phyloP scores from a whole-genome alignment of 2,113 vertebrate genomes.

The Pluvianellus socialis region DNA sequence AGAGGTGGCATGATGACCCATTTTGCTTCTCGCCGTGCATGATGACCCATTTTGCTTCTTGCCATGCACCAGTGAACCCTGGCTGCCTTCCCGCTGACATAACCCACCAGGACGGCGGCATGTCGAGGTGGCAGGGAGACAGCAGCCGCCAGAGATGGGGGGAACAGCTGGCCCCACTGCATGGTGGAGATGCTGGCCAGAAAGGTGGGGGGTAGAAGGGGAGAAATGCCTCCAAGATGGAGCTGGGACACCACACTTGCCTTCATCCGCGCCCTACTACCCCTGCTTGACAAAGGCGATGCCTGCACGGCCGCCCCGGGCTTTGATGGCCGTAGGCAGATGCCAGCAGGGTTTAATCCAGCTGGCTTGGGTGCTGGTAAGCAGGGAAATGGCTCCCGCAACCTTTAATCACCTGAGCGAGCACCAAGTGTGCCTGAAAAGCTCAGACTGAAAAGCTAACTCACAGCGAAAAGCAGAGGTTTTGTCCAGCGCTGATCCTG shows the following conservation, averaged over 20 bases:
- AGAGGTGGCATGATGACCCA: not conserved
- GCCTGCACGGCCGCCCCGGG: not conserved
- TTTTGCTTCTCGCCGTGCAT: not conserved
- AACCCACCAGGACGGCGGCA: accelerated
- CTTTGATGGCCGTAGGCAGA: not conserved
- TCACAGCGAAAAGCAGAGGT: not conserved
- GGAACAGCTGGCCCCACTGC: not conserved
- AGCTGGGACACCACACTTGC: not conserved
- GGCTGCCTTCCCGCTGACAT: not conserved
- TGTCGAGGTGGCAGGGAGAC: not conserved
- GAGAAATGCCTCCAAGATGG: not conserved
- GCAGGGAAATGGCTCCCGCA: not conserved
- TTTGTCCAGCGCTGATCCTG: not conserved
- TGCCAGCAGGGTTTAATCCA: not conserved
- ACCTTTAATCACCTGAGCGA: not conserved
- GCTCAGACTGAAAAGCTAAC: not conserved
- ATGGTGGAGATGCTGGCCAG: not conserved
- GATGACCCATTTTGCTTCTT: not conserved
- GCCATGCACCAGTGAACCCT: not conserved
- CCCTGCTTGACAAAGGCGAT: not conserved
- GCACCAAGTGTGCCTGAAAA: not conserved
- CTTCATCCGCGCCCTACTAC: not conserved
- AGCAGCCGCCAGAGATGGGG: not conserved
- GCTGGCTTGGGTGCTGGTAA: not conserved
- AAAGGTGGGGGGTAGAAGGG: not conserved